phyloP scores from a whole-genome alignment of 64 coral and sea anemone genomes.

The Stichodactyla mertensii region DNA sequence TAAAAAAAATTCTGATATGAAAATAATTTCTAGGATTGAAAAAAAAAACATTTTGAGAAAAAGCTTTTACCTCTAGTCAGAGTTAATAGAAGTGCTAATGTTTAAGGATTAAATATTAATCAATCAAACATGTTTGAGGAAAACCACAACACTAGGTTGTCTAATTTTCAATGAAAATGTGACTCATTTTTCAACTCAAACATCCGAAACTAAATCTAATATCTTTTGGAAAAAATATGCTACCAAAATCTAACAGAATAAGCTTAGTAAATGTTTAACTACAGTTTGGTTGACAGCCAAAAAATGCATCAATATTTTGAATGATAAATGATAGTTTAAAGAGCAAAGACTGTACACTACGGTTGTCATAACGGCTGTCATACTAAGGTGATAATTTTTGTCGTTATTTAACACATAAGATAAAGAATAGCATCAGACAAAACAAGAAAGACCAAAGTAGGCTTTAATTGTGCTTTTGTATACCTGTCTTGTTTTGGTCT shows the following conservation, averaged over 20 bases:
- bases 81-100: too few species aligned
- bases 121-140: too few species aligned
- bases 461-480: background rate
- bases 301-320: background rate
- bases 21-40: background rate
- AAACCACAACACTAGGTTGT: too few species aligned
- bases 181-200: too few species aligned
- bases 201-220: too few species aligned
- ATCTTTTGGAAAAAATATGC: too few species aligned
- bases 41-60: background rate
- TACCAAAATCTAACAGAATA: too few species aligned
- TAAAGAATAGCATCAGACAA: background rate
- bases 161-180: too few species aligned
- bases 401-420: background rate
- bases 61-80: too few species aligned
- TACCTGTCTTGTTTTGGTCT: constrained; percentile 44
- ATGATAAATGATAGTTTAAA: background rate
- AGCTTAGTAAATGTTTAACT: too few species aligned
- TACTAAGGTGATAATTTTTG: background rate
- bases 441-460: background rate
- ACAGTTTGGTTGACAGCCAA: too few species aligned
- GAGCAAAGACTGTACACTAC: background rate
- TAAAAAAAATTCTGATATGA: background rate
- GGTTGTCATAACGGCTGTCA: background rate
- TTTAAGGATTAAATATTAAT: too few species aligned